A percentile compares a stretch with the other conserved stretches of the same genome.
phyloP scores from a whole-genome alignment of 1,140 invertebrate species.

The Bicyclus anynana region DNA sequence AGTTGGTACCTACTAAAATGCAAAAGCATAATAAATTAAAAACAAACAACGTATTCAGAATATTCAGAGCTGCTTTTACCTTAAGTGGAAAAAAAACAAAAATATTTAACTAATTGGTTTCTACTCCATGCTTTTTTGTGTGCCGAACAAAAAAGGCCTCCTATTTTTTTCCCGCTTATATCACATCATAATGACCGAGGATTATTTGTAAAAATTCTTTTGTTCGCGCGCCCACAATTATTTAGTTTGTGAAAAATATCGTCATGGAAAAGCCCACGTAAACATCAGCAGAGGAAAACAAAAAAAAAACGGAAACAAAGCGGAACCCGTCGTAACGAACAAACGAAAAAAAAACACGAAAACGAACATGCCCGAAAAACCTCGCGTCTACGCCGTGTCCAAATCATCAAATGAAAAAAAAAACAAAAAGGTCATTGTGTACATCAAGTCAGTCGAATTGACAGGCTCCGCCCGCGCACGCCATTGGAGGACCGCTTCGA shows the following conservation, averaged over 20 bases:
- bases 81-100: conserved; percentile 9
- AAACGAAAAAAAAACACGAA: conserved; percentile 17
- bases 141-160: conserved; percentile 9
- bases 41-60: conserved; percentile 3
- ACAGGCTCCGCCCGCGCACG: conserved; percentile 68
- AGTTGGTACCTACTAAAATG: no score
- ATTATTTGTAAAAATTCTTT: conserved; percentile 15
- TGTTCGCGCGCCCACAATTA: conserved; percentile 10
- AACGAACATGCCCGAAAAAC: conserved; percentile 30
- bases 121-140: conserved; percentile 6
- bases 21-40: neutral
- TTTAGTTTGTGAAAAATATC: conserved; percentile 6
- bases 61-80: neutral
- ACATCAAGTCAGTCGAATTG: conserved; percentile 70
- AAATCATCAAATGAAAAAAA: conserved; percentile 53
- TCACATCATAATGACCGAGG: conserved; percentile 8
- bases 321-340: conserved; percentile 1
- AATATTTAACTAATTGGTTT: conserved; percentile 9
- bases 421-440: conserved; percentile 68
- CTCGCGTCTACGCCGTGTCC: conserved; percentile 33
- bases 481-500: conserved; percentile 67
- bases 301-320: conserved; percentile 6
- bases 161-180: conserved; percentile 17
- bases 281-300: conserved; percentile 12
- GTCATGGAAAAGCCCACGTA: conserved; percentile 12